Evolutionary conservation across 2,113 vertebrate species (phyloP), one percentile per base, ranked within the genome.

Genomic region (Chloropsis hardwickii): DNA sequence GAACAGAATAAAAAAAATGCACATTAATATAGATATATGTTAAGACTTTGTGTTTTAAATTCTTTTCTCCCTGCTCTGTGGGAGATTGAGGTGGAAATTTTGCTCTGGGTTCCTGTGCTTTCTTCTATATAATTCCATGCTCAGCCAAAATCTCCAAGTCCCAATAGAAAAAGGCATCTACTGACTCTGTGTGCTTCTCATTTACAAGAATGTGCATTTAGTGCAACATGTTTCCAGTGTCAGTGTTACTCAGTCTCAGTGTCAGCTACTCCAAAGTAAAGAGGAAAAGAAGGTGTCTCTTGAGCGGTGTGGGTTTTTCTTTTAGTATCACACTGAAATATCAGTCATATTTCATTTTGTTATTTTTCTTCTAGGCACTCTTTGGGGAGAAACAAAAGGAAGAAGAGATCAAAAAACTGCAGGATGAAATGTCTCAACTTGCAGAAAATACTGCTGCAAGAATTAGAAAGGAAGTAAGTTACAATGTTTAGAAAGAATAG

Each of bases 321-420:
- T 28, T 22, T 10, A 17, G 10, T 53, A 17, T 74, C 61, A 60
- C 22, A 31, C 20, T n/a, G 23, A 56, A 83, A 45, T 54, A 40
- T 6, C 54, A 57, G 28, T 77, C 82, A 25, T 88, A 81, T 86
- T 86, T 87, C 28, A 90, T 56, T 39, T 88, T 65, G 14, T 91
- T 96, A 1, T 91, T 95, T 97, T 45, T 67, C 90, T 83, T 90
- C 17, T 94, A 99, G 99, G 98, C 98, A 51, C 92, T 99, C 60
- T 93, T 99, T 86, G 98, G 97, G 88, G 98, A 99, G 88, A 99
- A 99, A 82, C 99, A 99, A 94, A 99, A 98, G 94, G 97, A 97
- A 86, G 98, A 98, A 25, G 98, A 99, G 73, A 95, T 99, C 17
- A 97, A 98, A 96, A 99, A 98, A 87, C 98, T 99, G 97, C 99